Evolutionary conservation across 2,113 vertebrate genomes (phyloP).

Genomic region (Chamaea fasciata): DNA sequence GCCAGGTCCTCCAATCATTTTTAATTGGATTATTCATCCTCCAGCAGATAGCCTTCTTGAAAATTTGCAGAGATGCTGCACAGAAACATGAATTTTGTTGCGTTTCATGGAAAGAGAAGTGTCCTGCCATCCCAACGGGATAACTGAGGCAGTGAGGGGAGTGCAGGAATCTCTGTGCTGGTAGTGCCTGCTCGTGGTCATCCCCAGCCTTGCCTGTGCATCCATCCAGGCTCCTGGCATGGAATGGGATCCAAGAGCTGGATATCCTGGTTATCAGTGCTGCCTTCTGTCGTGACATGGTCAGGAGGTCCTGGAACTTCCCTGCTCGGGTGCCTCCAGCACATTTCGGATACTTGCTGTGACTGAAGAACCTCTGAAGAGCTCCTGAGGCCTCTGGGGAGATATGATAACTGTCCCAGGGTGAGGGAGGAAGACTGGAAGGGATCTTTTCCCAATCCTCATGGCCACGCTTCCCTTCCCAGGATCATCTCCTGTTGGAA

Average conservation of each 20-base stretch:
- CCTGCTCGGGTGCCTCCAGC: neutral
- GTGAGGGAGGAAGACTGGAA: neutral
- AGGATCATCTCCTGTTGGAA: neutral
- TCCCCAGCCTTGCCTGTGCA: neutral
- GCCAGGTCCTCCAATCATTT: neutral
- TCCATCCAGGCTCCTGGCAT: neutral
- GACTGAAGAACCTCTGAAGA: neutral
- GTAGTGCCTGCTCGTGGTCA: rapidly evolving
- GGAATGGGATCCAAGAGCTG: neutral
- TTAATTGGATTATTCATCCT: neutral
- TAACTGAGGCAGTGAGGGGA: neutral
- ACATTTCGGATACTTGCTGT: neutral
- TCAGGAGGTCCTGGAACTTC: neutral
- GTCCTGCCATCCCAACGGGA: neutral
- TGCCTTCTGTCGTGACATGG: rapidly evolving
- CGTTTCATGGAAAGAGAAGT: constrained; percentile 45
- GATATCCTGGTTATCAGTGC: neutral
- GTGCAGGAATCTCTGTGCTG: neutral
- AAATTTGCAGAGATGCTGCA: neutral
- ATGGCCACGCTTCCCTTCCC: neutral
- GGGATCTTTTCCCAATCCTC: neutral
- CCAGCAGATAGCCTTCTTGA: neutral
- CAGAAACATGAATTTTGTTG: neutral
- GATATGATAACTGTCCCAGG: neutral
- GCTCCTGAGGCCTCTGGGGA: neutral